phyloP scores from a whole-genome alignment of 2,888 invertebrate species.

The Stratiomys singularior region DNA sequence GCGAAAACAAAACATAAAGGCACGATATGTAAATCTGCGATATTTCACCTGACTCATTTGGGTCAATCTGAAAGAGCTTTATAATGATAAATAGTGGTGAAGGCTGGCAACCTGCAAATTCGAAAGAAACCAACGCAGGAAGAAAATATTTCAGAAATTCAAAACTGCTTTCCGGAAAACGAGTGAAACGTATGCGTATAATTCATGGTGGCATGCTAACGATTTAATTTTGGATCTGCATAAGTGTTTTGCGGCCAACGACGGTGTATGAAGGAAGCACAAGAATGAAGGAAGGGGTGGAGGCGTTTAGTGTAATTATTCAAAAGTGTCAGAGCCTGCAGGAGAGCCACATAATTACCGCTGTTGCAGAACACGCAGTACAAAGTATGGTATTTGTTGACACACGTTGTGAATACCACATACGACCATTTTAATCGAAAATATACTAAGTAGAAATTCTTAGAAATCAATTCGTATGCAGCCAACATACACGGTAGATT shows the following conservation, averaged over 20 bases:
- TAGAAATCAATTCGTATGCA: too few relatives aligned
- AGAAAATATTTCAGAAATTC: conserved; percentile 27
- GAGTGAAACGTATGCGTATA: not conserved
- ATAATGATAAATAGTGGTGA: not conserved
- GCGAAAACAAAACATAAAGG: not conserved
- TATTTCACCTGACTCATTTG: not conserved
- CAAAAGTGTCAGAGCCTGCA: not conserved
- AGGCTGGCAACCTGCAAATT: not conserved
- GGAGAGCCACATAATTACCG: not conserved
- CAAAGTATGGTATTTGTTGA: not conserved
- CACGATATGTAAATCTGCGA: not conserved
- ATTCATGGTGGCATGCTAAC: not conserved
- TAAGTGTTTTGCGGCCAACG: not conserved
- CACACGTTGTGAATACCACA: not conserved
- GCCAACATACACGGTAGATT: too few relatives aligned
- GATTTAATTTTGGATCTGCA: conserved; percentile 5
- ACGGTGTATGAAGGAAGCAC: not conserved
- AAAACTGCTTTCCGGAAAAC: conserved; percentile 23
- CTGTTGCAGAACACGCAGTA: not conserved
- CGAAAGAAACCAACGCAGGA: not conserved
- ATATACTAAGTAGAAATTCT: too few relatives aligned
- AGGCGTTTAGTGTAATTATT: not conserved
- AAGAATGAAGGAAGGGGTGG: not conserved
- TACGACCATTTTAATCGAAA: too few relatives aligned
- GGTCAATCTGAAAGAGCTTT: not conserved